A percentile compares a stretch with the other conserved stretches of the same genome.
Evolutionary conservation across 2,888 invertebrate genomes (phyloP).

Genomic region (Oligia latruncula): DNA sequence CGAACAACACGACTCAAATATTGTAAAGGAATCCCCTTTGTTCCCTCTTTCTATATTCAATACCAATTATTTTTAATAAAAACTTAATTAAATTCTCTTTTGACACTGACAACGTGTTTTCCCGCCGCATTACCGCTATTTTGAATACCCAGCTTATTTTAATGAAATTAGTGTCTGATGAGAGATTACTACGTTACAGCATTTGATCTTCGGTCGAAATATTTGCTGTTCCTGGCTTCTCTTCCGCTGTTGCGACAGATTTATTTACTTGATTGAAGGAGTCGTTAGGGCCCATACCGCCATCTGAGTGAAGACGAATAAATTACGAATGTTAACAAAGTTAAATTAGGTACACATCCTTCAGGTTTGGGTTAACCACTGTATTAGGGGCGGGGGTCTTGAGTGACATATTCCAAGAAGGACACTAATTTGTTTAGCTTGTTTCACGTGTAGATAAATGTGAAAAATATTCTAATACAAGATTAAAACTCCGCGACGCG

Average conservation of each 20-base stretch:
- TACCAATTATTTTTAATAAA: constrained; percentile 57
- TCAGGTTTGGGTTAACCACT: constrained; percentile 46
- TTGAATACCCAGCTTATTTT: constrained; percentile 55
- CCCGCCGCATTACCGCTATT: constrained; percentile 48
- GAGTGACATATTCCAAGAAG: constrained; percentile 46
- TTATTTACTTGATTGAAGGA: constrained; percentile 58
- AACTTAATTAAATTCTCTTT: constrained; percentile 62
- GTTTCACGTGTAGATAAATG: not conserved
- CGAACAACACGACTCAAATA: constrained; percentile 51
- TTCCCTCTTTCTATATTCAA: constrained; percentile 55
- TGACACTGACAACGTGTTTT: constrained; percentile 63
- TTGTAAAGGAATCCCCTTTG: constrained; percentile 38
- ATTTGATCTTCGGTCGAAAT: constrained; percentile 57
- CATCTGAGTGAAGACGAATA: constrained; percentile 53
- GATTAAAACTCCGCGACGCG: not conserved
- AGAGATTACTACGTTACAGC: constrained; percentile 49
- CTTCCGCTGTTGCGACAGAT: constrained; percentile 53
- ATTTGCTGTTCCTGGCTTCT: constrained; percentile 34
- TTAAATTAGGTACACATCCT: constrained; percentile 57
- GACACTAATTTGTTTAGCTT: constrained; percentile 27
- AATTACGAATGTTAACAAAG: constrained; percentile 58
- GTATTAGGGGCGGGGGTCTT: constrained; percentile 27
- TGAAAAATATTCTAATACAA: constrained; percentile 18
- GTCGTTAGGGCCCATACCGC: constrained; percentile 45
- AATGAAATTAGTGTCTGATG: constrained; percentile 47